These are phyloP conservation scores for Lumbricus terrestris DNA, from an alignment of 2,888 invertebrate species.

Conservation along the genomic window DNA sequence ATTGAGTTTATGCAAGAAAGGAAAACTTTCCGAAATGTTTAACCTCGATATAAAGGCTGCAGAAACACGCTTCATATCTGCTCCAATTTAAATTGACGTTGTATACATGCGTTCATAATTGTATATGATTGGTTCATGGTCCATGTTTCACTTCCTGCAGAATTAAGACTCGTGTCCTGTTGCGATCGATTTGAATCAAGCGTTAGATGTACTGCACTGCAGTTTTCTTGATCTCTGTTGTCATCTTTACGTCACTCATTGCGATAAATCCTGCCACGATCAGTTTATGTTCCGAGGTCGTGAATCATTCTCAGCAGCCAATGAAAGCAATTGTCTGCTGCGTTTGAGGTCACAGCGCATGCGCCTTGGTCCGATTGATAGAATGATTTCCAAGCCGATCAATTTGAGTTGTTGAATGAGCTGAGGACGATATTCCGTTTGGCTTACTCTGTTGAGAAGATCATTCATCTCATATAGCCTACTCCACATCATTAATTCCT, in stretches of 20 bases:
- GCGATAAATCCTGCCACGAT: background rate
- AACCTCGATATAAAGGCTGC: background rate
- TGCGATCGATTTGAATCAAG: background rate
- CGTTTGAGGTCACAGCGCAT: background rate
- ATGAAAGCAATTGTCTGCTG: background rate
- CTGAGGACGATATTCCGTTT: background rate
- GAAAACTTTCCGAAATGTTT: background rate
- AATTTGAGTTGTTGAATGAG: background rate
- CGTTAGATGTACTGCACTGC: background rate
- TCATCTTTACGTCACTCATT: background rate
- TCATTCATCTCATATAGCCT: too few species aligned
- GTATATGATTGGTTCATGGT: background rate
- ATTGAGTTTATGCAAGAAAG: background rate
- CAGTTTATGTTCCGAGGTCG: background rate
- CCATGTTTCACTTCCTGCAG: background rate
- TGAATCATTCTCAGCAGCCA: background rate
- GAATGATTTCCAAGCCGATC: background rate
- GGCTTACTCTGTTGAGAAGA: background rate
- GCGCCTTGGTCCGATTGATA: background rate
- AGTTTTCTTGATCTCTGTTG: background rate
- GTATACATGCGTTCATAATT: background rate
- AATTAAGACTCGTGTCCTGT: background rate
- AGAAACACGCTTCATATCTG: background rate
- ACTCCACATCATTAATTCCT: background rate
- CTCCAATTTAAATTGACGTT: background rate